Evolutionary conservation across 2,888 invertebrate species (phyloP).

Genomic region (Metopia argyrocephala): DNA sequence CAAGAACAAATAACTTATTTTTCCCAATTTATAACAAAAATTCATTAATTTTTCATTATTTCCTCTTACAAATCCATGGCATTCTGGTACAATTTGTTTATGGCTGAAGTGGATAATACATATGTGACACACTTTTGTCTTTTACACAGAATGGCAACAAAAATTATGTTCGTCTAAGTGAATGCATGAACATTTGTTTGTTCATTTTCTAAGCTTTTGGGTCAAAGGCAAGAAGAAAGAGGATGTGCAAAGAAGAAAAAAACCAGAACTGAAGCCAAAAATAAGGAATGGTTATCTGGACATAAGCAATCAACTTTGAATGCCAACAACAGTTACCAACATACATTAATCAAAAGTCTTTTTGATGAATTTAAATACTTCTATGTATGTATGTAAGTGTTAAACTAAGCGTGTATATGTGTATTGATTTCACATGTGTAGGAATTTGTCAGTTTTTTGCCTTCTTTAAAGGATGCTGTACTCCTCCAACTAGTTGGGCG

Average conservation of each 20-base stretch:
- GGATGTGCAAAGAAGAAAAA: background rate
- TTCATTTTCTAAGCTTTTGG: background rate
- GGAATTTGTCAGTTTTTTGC: background rate
- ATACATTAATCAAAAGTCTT: slow-evolving; percentile 56
- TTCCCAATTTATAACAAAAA: slow-evolving; percentile 34
- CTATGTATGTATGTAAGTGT: background rate
- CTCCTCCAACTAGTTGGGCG: background rate
- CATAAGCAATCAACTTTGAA: slow-evolving; percentile 57
- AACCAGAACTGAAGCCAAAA: background rate
- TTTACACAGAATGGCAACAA: slow-evolving; percentile 4
- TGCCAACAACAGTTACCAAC: slow-evolving; percentile 60
- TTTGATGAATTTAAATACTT: slow-evolving; percentile 31
- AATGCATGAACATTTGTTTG: slow-evolving; percentile 9
- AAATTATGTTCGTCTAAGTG: background rate
- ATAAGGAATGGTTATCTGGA: slow-evolving; percentile 42
- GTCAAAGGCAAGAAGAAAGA: slow-evolving; percentile 7
- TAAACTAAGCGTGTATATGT: background rate
- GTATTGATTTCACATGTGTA: background rate
- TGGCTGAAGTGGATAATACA: background rate
- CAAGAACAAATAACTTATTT: background rate
- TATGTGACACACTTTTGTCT: background rate
- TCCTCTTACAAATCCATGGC: background rate
- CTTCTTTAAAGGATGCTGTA: background rate
- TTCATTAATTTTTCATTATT: slow-evolving; percentile 60
- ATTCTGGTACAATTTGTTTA: background rate